Base-by-base conservation (phyloP, 2,113 vertebrate genomes). In the Amblyopsis rosae region DNA sequence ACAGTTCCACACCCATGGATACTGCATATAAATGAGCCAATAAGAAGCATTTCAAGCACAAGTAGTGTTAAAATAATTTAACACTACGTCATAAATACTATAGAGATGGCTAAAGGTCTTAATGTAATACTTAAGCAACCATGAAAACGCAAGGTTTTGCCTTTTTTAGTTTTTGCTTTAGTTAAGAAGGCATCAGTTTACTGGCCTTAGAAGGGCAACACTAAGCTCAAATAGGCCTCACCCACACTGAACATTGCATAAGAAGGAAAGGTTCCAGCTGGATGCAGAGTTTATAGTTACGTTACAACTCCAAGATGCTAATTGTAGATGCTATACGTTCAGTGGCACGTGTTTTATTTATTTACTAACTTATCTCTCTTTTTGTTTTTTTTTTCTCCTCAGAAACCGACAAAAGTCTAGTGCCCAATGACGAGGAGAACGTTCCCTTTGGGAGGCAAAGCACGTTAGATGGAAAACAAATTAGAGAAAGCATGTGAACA, bases 21-120 rank as follows among this genome's bases (percentile, higher is more conserved):
- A 83, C 88, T 89, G 90, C 88, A 89, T 85, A 90, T 82, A 89
- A 58, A 75, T 77, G 56, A 76, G 72, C 65, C 62, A 75, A 75
- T 65, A 72, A 76, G 87, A 88, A 83, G 76, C 75, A 77, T 60
- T 63, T 83, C 57, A 68, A 81, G 67, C 26, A 76, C 71, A 78
- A 62, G 59, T 69, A 68, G 26, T 26, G 26, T 26, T 26, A 2
- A 26, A 26, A 2, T 26, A 26, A 2, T 26, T 70, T 58, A 33
- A 59, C 82, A 65, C 80, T 77, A 77, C 75, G 82, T 81, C 74
- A 77, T 77, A 84, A 86, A 87, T 76, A 82, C 59, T 83, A 84
- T 70, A 75, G 66, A 65, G 19, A 49, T 15, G 77, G 81, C 62
- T 56, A 67, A 72, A 82, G 53, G 57, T 53, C 59, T 57, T 6